phyloP scores from a whole-genome alignment of 2,113 vertebrate genomes.

The Calyptommatus sinebrachiatus region DNA sequence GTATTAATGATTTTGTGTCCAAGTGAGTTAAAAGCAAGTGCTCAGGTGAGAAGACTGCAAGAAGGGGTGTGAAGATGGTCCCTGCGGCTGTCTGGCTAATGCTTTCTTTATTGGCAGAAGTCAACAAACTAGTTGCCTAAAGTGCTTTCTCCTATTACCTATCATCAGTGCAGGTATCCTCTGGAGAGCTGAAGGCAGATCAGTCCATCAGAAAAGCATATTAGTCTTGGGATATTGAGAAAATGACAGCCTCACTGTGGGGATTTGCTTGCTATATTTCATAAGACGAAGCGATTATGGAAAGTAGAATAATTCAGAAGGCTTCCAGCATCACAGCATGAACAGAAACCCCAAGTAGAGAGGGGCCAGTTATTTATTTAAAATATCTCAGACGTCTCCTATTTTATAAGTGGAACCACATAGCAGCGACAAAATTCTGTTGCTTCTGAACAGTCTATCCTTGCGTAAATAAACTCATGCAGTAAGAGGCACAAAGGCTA shows the following conservation, averaged over 20 bases:
- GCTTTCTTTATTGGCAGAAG: neutral
- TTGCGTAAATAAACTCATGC: too few species aligned
- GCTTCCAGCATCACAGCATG: neutral
- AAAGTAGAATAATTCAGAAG: neutral
- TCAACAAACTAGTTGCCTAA: constrained; percentile 24
- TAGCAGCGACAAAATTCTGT: too few species aligned
- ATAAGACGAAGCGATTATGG: neutral
- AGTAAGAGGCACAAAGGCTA: too few species aligned
- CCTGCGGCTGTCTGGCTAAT: neutral
- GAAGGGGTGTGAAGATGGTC: neutral
- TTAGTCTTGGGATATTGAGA: neutral
- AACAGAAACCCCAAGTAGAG: neutral
- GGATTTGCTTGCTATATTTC: neutral
- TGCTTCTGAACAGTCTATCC: too few species aligned
- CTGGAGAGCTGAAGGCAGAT: neutral
- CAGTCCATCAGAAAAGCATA: rapidly evolving
- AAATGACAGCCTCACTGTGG: neutral
- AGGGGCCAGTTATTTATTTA: neutral
- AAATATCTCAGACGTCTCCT: neutral
- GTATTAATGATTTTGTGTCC: neutral
- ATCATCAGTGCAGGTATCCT: neutral
- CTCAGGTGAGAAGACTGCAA: neutral
- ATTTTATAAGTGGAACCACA: neutral
- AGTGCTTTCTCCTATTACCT: constrained; percentile 8
- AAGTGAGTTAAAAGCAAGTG: neutral